Evolutionary conservation across 2,113 vertebrate genomes (phyloP).

Genomic region (Spea bombifrons): DNA sequence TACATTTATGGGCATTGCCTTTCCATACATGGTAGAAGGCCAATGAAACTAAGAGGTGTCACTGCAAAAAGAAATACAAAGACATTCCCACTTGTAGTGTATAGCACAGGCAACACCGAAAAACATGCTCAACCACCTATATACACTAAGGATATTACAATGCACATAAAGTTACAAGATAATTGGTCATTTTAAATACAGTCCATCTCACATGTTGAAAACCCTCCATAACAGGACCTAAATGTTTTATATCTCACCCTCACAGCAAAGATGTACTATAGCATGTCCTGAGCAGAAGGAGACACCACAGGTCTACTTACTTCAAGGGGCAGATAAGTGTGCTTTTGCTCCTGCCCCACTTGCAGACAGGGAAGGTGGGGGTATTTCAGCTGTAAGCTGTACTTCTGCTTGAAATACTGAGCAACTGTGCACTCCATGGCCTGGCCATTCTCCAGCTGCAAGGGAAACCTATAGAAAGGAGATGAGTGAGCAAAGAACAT

Average conservation of each 20-base stretch:
- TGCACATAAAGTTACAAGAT: too few relatives aligned
- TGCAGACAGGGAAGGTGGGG: constrained; percentile 96
- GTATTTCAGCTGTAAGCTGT: constrained; percentile 95
- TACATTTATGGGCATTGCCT: too few relatives aligned
- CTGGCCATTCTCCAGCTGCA: constrained; percentile 97
- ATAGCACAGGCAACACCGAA: too few relatives aligned
- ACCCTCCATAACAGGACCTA: not conserved
- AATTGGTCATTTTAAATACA: too few relatives aligned
- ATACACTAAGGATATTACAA: too few relatives aligned
- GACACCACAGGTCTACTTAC: constrained; percentile 62
- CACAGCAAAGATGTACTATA: constrained; percentile 16
- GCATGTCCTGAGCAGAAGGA: too few relatives aligned
- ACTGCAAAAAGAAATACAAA: too few relatives aligned
- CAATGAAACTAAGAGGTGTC: too few relatives aligned
- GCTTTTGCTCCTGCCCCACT: constrained; percentile 98
- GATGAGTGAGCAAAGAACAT: not conserved
- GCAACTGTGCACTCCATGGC: constrained; percentile 99
- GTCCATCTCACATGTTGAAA: too few relatives aligned
- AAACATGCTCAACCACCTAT: too few relatives aligned
- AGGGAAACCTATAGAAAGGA: constrained; percentile 77
- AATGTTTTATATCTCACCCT: constrained; percentile 18
- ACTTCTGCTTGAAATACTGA: constrained; percentile 99
- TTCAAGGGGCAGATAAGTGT: constrained; percentile 96
- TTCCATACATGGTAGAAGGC: too few relatives aligned
- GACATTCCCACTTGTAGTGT: too few relatives aligned